Percentiles rank a stretch among this genome's conserved stretches.
These are phyloP conservation scores for Amphiprion clarkii DNA, from an alignment of 2,797 vertebrate genomes.

Conservation along the genomic window DNA sequence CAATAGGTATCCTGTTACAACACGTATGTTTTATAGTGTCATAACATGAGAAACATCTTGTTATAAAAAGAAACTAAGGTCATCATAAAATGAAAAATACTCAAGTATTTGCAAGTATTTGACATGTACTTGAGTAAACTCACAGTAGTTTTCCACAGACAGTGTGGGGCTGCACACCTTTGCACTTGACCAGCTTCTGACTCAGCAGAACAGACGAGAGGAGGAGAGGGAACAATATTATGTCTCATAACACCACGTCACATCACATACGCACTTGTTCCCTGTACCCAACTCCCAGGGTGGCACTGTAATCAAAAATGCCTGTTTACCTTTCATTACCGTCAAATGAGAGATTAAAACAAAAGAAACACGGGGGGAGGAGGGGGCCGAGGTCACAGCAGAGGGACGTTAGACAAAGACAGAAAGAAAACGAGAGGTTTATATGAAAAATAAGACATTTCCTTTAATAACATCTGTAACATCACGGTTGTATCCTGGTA, in stretches of 20 bases:
- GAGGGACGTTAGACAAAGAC: constrained; percentile 29
- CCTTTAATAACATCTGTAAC: constrained; percentile 88
- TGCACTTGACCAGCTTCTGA: constrained; percentile 75
- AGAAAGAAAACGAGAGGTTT: constrained; percentile 62
- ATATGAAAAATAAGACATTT: constrained; percentile 89
- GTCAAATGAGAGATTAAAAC: constrained; percentile 71
- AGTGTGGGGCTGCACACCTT: constrained; percentile 48
- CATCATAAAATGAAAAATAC: constrained; percentile 13
- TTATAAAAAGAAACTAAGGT: no score
- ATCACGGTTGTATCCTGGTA: constrained; percentile 79
- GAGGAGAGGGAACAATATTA: constrained; percentile 86
- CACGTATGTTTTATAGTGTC: no score
- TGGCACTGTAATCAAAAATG: constrained; percentile 81
- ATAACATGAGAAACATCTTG: no score
- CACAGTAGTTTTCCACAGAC: constrained; percentile 35
- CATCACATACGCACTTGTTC: constrained; percentile 46
- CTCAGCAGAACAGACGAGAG: constrained; percentile 80
- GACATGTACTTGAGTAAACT: constrained; percentile 12
- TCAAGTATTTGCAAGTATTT: constrained; percentile 4
- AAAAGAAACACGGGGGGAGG: constrained; percentile 42
- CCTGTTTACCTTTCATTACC: constrained; percentile 88
- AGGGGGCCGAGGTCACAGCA: constrained; percentile 43
- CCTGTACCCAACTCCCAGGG: constrained; percentile 74
- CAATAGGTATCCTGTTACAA: no score
- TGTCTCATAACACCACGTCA: constrained; percentile 83